phyloP scores from a whole-genome alignment of 2,797 vertebrate genomes.

The Nothura maculosa region DNA sequence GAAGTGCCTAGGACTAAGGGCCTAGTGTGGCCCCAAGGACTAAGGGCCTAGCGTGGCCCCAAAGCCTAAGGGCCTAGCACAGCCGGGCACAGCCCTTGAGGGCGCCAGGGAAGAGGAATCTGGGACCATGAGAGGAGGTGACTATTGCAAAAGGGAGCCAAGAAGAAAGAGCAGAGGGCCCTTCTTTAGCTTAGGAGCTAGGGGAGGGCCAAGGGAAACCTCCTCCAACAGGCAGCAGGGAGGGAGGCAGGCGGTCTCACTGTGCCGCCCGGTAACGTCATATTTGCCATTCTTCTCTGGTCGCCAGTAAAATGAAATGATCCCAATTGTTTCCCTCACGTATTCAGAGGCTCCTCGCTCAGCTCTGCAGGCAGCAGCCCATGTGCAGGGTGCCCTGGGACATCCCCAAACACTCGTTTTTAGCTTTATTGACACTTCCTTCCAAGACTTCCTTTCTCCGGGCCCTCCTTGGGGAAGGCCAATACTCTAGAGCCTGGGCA shows the following conservation, averaged over 20 bases:
- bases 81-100: not conserved
- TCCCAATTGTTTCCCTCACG: slow-evolving; percentile 1
- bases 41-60: too few relatives aligned
- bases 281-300: not conserved
- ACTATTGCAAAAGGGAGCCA: slow-evolving; percentile 10
- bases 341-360: not conserved
- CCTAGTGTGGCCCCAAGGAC: too few relatives aligned
- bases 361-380: not conserved
- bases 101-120: not conserved
- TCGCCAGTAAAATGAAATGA: slow-evolving; percentile 24
- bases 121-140: slow-evolving; percentile 33
- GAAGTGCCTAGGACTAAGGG: too few relatives aligned
- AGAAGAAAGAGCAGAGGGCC: slow-evolving; percentile 60
- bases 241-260: slow-evolving; percentile 63
- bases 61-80: too few relatives aligned
- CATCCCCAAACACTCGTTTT: not conserved
- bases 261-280: slow-evolving; percentile 45
- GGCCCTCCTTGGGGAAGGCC: not conserved
- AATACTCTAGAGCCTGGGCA: not conserved
- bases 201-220: slow-evolving; percentile 57
- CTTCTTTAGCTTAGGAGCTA: slow-evolving; percentile 52
- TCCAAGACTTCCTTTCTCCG: not conserved
- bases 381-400: not conserved
- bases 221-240: slow-evolving; percentile 54
- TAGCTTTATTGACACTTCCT: not conserved